These are phyloP conservation scores for Champsocephalus esox DNA, from an alignment of 2,797 vertebrate species.

Conservation along the genomic window DNA sequence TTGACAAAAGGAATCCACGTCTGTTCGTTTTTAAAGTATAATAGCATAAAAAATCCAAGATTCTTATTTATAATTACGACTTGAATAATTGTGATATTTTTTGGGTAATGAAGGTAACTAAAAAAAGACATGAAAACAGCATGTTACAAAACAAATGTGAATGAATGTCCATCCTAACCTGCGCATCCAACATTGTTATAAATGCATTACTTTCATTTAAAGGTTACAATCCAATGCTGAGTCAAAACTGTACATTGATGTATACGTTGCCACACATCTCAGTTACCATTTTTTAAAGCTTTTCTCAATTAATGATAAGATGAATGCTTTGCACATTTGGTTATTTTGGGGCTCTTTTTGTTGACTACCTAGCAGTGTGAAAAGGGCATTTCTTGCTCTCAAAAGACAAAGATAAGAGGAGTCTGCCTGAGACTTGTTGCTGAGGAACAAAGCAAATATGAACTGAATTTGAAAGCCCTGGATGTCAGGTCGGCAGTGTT, in stretches of 20 bases:
- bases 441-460: conserved; percentile 20
- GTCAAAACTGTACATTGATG: background rate
- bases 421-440: conserved; percentile 32
- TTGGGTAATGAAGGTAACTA: background rate
- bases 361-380: conserved; percentile 41
- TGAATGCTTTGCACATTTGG: background rate
- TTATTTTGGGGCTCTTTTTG: background rate
- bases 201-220: background rate
- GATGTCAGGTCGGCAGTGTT: conserved; percentile 17
- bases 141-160: background rate
- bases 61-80: background rate
- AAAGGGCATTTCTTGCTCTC: conserved; percentile 34
- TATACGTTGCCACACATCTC: background rate
- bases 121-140: background rate
- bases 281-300: too few relatives aligned
- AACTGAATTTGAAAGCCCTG: conserved; percentile 38
- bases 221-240: background rate
- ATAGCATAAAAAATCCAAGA: background rate
- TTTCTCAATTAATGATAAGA: background rate
- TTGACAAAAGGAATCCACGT: too few relatives aligned
- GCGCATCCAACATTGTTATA: background rate
- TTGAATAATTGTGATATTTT: background rate
- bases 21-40: background rate
- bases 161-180: background rate
- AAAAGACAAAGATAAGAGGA: conserved; percentile 28